A percentile compares a stretch with the other conserved stretches of the same genome.
Conservation (phyloP, 2,113 vertebrate genomes). For the Nettapus auritus region DNA sequence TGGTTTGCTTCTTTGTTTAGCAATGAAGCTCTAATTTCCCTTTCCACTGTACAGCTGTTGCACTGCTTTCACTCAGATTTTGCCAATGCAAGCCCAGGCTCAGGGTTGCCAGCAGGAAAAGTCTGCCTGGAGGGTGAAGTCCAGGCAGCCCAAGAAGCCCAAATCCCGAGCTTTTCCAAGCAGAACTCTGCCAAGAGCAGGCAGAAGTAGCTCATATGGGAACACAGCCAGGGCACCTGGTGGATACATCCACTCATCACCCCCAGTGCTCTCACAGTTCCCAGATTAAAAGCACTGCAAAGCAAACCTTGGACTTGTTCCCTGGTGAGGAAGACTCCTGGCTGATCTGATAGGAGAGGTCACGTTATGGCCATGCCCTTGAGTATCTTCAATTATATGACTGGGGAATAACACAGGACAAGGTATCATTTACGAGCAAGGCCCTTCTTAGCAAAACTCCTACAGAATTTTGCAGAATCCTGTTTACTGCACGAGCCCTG, state of each 20-base stretch:
- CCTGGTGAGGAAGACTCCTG: neutral
- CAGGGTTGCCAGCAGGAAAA: neutral
- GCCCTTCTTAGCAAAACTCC: neutral
- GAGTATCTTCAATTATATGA: neutral
- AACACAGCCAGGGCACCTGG: neutral
- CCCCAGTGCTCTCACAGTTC: rapidly evolving
- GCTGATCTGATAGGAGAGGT: neutral
- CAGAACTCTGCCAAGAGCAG: rapidly evolving
- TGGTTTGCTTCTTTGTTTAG: constrained; percentile 25
- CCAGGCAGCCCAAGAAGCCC: neutral
- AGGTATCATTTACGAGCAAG: neutral
- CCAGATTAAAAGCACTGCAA: neutral
- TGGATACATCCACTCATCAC: neutral
- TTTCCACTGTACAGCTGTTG: constrained; percentile 7
- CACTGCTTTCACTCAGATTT: neutral
- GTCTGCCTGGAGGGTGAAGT: neutral
- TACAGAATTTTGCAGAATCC: neutral
- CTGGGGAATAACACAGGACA: neutral
- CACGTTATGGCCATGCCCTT: neutral
- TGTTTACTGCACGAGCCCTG: neutral
- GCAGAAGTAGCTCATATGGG: neutral
- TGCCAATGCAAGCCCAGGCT: neutral
- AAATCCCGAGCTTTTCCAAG: neutral
- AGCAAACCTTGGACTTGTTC: neutral
- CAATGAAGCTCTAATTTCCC: constrained; percentile 13